Base-by-base conservation (phyloP, 2,888 invertebrate species). In the Dryococelus australis region DNA sequence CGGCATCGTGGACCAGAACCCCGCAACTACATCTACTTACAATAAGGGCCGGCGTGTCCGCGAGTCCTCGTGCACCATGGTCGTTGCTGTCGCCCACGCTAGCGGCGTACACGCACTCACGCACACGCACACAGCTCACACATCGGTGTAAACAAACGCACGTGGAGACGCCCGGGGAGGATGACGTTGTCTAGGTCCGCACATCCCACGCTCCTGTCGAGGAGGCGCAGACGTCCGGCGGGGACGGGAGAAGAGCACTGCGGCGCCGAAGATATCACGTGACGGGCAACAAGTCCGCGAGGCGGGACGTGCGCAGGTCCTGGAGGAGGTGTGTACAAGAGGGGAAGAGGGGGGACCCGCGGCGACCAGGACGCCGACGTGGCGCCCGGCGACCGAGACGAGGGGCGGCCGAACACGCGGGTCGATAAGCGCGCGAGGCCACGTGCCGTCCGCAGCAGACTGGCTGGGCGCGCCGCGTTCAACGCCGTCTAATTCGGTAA, bases 371-470 rank as follows among this genome's bases (percentile, higher is more conserved):
- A 24, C 24, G 84, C 35, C 27, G 84, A 43, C 10, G 84, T 13
- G 84, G 28, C 84, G 35, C 43, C 43, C 43, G 85, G 51, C 43
- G 43, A 27, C 28, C 65, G 26, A 28, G 27, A 51, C 4, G 27
- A 20, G 47, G 85, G 86, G 83, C 51, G 51, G 26, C 47, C 85
- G 84, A 51, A 80, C 87, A 84, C 79, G 47, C 84, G 87, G 85
- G 84, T 88, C 80, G 89, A 87, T 89, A 89, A 87, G 85, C 86
- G 87, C 65, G 87, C 84, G 53, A 87, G 86, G 86, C 88, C 87
- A 86, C 86, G 85, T 85, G 86, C 84, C 80, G 43, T 79, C 43
- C 47, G 85, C n/a, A 16, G 51, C 16, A 16, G 85, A 12, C 43
- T 26, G 85, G 27, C 43, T 53, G 51, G 85, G 27, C 47, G 85